These are phyloP conservation scores for Scaptomyza tumidula DNA, from an alignment of 2,888 invertebrate genomes.

Conservation along the genomic window DNA sequence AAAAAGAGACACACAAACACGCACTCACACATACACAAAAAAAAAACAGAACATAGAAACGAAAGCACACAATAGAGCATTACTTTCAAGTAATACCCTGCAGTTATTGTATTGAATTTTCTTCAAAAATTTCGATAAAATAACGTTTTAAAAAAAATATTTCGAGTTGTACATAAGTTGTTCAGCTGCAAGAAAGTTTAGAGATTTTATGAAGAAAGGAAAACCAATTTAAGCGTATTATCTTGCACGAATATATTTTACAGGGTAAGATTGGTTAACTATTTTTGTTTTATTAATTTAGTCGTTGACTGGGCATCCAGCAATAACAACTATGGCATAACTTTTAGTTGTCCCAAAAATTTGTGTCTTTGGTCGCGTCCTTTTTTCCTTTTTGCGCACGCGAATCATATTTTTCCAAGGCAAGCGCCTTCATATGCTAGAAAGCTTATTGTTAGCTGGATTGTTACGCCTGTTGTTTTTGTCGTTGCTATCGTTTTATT, in stretches of 20 bases:
- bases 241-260: not conserved
- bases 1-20: constrained; percentile 50
- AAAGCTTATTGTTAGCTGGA: constrained; percentile 49
- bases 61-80: not conserved
- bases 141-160: not conserved
- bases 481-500: constrained; percentile 57
- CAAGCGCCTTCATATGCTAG: constrained; percentile 40
- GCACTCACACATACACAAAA: constrained; percentile 29
- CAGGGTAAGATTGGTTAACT: constrained; percentile 4
- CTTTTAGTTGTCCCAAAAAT: constrained; percentile 64
- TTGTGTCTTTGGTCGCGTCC: constrained; percentile 49
- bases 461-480: constrained; percentile 13
- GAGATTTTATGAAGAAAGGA: too few species aligned
- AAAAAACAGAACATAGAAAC: not conserved
- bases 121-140: not conserved
- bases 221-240: not conserved
- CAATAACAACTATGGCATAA: constrained; percentile 48
- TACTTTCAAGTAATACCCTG: constrained; percentile 17
- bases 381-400: constrained; percentile 52
- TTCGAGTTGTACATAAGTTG: not conserved
- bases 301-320: constrained; percentile 35
- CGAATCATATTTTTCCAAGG: constrained; percentile 72
- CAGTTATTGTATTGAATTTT: not conserved
- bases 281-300: constrained; percentile 21
- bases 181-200: too few species aligned